Conservation (phyloP, 1,140 invertebrate genomes). For the Lasioglossum baleicum region DNA sequence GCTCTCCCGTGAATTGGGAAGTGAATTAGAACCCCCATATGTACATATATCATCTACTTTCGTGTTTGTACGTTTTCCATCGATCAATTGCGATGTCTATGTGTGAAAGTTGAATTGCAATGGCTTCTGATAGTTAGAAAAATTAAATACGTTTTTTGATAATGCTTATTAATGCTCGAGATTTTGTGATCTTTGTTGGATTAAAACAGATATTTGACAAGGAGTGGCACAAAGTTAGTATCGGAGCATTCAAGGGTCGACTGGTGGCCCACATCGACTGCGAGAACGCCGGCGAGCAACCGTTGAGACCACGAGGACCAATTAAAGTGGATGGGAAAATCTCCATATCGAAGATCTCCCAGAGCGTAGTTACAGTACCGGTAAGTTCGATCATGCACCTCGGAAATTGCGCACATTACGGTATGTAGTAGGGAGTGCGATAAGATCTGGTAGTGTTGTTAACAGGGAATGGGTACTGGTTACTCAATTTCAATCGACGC, state of each 20-base stretch:
- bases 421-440: background rate
- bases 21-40: too few relatives aligned
- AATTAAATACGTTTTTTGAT: too few relatives aligned
- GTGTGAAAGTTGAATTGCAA: too few relatives aligned
- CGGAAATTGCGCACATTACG: background rate
- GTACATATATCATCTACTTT: too few relatives aligned
- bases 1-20: too few relatives aligned
- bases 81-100: too few relatives aligned
- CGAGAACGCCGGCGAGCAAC: slow-evolving; percentile 75
- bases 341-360: slow-evolving; percentile 83
- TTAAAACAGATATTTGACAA: slow-evolving; percentile 83
- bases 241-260: slow-evolving; percentile 85
- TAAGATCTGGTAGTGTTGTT: background rate
- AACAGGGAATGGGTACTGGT: background rate
- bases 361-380: slow-evolving; percentile 82
- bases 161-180: background rate
- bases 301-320: slow-evolving; percentile 80
- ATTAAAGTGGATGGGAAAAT: slow-evolving; percentile 86
- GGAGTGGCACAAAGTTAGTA: slow-evolving; percentile 91
- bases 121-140: too few relatives aligned
- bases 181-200: background rate
- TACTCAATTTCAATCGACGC: background rate
- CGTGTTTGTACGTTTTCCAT: too few relatives aligned
- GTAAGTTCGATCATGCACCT: slow-evolving; percentile 78
- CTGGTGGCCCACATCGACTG: slow-evolving; percentile 88